Evolutionary conservation across 1,140 invertebrate genomes (phyloP).

Genomic region (Magallana ariakensis): DNA sequence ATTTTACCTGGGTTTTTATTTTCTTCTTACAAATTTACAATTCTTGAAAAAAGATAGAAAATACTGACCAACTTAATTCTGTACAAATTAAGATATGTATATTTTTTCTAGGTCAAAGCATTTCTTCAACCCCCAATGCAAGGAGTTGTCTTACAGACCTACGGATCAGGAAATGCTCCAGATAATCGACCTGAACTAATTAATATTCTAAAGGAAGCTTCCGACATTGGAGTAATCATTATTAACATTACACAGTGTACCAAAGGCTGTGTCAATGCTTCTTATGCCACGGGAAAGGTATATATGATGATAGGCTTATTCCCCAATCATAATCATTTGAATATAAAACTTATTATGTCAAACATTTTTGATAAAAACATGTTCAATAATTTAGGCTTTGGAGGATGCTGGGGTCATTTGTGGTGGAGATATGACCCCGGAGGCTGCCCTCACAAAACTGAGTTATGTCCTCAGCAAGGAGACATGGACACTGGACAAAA

Average conservation of each 20-base stretch:
- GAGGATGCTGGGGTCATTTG: slow-evolving; percentile 88
- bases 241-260: slow-evolving; percentile 95
- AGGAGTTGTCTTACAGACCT: slow-evolving; percentile 93
- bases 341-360: too few relatives aligned
- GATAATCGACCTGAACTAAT: slow-evolving; percentile 91
- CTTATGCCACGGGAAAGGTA: slow-evolving; percentile 92
- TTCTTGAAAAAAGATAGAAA: too few relatives aligned
- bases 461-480: slow-evolving; percentile 93
- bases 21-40: too few relatives aligned
- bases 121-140: slow-evolving; percentile 91
- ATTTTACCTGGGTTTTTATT: too few relatives aligned
- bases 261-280: slow-evolving; percentile 85
- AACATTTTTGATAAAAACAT: too few relatives aligned
- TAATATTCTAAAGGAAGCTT: slow-evolving; percentile 86
- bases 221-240: slow-evolving; percentile 90
- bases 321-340: too few relatives aligned
- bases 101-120: slow-evolving; percentile 82
- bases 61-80: too few relatives aligned
- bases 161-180: slow-evolving; percentile 95
- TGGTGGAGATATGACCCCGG: slow-evolving; percentile 96
- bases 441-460: slow-evolving; percentile 95
- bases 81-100: not conserved
- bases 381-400: slow-evolving; percentile 76
- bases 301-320: too few relatives aligned
- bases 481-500: slow-evolving; percentile 87